phyloP scores from a whole-genome alignment of 2,797 vertebrate species.

The Chrysocyon brachyurus region DNA sequence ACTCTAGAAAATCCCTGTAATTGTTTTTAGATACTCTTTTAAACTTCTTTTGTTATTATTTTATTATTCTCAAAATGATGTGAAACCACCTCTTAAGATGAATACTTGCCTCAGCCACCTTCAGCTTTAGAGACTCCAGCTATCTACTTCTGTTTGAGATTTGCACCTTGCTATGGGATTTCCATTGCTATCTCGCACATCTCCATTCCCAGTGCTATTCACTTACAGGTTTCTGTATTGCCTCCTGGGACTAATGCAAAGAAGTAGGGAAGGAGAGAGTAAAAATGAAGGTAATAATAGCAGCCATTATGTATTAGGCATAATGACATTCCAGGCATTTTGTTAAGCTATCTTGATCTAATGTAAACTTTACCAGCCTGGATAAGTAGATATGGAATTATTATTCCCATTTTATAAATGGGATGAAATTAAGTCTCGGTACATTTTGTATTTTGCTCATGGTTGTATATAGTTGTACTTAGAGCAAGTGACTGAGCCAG shows the following conservation, averaged over 20 bases:
- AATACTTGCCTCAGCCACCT: not conserved
- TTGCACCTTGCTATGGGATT: not conserved
- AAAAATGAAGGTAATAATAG: not conserved
- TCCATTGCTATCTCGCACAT: not conserved
- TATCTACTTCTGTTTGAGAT: not conserved
- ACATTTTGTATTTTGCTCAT: not conserved
- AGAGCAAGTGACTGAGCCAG: not conserved
- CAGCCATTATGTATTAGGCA: not conserved
- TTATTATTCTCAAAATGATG: not conserved
- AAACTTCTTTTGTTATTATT: conserved; percentile 6
- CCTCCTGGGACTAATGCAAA: not conserved
- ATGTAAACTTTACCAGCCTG: not conserved
- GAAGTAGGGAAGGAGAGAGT: not conserved
- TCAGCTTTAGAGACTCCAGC: not conserved
- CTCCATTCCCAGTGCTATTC: not conserved
- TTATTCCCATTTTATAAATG: not conserved
- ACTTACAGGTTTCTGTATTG: not conserved
- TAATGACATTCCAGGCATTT: not conserved
- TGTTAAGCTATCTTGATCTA: not conserved
- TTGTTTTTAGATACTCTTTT: not conserved
- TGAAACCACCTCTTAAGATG: not conserved
- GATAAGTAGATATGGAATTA: not conserved
- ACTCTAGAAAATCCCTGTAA: not conserved
- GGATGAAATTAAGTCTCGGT: not conserved
- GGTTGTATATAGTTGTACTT: not conserved